phyloP scores from a whole-genome alignment of 2,113 vertebrate genomes.

The Antennarius striatus region DNA sequence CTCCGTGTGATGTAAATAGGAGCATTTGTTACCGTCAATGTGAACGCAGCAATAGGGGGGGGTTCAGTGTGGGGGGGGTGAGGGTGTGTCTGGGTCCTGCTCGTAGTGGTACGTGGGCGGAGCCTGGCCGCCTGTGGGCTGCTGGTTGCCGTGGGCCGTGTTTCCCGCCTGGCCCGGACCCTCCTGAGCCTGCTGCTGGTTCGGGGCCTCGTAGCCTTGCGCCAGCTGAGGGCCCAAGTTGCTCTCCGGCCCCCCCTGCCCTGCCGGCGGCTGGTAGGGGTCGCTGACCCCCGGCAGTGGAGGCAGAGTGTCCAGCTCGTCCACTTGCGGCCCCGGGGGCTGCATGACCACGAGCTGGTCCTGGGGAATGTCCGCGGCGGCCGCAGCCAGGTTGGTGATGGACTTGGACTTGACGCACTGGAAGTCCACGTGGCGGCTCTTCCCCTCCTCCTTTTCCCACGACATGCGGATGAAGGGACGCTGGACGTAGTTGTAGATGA shows the following conservation, averaged over 20 bases:
- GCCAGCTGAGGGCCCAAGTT: conserved; percentile 39
- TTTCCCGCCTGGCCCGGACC: neutral
- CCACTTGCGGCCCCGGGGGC: conserved; percentile 90
- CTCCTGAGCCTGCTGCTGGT: conserved; percentile 51
- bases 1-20: neutral
- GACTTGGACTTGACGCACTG: conserved; percentile 99
- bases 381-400: conserved; percentile 92
- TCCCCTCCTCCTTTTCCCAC: conserved; percentile 99
- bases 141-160: conserved; percentile 35
- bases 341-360: conserved; percentile 95
- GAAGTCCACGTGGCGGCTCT: conserved; percentile 97
- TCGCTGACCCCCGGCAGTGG: conserved; percentile 31
- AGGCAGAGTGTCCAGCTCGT: conserved; percentile 90
- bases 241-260: conserved; percentile 14
- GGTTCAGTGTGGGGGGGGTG: conserved; percentile 81
- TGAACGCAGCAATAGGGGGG: neutral
- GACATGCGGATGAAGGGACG: conserved; percentile 98
- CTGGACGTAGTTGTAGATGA: conserved; percentile 98
- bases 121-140: conserved; percentile 40
- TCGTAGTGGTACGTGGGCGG: conserved; percentile 76
- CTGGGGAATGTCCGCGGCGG: conserved; percentile 94
- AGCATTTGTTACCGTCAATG: conserved; percentile 6
- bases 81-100: conserved; percentile 85
- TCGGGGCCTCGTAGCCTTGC: conserved; percentile 42
- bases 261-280: conserved; percentile 10